phyloP scores from a whole-genome alignment of 2,113 vertebrate genomes.

The Nycticebus coucang region DNA sequence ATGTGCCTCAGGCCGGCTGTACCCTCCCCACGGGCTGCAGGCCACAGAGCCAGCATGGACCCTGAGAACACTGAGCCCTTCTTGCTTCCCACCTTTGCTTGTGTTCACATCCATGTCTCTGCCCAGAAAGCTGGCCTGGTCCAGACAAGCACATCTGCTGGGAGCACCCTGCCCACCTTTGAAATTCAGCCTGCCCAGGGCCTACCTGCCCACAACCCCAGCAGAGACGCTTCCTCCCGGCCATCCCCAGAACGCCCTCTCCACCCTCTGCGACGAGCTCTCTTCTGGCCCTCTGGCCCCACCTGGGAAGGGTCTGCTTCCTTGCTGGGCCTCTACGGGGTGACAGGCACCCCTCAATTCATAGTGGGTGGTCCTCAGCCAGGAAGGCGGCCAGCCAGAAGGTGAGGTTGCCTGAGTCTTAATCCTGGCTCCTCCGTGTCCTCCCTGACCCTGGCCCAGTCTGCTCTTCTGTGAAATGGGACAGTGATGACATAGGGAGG shows the following conservation, averaged over 20 bases:
- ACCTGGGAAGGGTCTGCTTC: background rate
- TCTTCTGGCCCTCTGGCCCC: background rate
- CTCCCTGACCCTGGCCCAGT: too few species aligned
- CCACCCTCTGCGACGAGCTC: background rate
- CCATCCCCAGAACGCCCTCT: background rate
- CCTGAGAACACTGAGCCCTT: background rate
- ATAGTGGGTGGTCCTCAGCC: accelerated
- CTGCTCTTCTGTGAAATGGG: background rate
- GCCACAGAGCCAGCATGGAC: background rate
- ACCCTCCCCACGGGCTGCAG: accelerated
- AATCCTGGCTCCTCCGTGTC: background rate
- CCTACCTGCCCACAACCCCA: too few species aligned
- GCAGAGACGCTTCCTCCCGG: background rate
- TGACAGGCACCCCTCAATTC: accelerated
- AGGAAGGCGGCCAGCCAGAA: accelerated
- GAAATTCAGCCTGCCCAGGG: too few species aligned
- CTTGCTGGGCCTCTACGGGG: accelerated
- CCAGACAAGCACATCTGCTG: accelerated
- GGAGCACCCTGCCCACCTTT: too few species aligned
- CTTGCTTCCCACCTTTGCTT: background rate
- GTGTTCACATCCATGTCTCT: accelerated
- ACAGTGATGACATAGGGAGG: too few species aligned
- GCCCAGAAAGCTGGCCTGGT: background rate
- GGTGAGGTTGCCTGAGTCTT: accelerated
- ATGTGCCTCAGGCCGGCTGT: background rate